phyloP scores from a whole-genome alignment of 2,888 invertebrate genomes.

The Rhimphoctona megacephalus region DNA sequence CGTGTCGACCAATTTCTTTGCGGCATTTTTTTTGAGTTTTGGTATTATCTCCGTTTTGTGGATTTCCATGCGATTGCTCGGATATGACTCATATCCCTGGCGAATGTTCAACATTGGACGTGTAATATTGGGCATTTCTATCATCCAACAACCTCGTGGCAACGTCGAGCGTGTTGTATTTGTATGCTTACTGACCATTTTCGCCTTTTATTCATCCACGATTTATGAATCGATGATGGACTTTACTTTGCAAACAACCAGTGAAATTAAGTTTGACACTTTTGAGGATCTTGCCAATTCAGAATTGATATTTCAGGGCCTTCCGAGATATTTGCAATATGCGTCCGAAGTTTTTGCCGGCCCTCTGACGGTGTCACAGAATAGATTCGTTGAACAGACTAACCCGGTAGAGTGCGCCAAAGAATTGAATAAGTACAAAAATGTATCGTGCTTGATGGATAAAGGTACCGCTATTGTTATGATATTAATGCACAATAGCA shows the following conservation, averaged over 20 bases:
- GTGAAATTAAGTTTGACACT: slow-evolving; percentile 34
- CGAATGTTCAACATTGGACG: slow-evolving; percentile 36
- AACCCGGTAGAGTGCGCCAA: slow-evolving; percentile 6
- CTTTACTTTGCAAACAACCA: slow-evolving; percentile 22
- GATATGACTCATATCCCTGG: slow-evolving; percentile 22
- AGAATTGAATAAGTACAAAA: slow-evolving; percentile 27
- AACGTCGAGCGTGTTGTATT: slow-evolving; percentile 60
- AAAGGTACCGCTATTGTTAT: neutral
- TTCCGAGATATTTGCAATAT: slow-evolving; percentile 17
- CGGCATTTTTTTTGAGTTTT: slow-evolving; percentile 20
- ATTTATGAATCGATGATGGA: slow-evolving; percentile 64
- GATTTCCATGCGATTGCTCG: neutral
- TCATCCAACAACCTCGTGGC: slow-evolving; percentile 25
- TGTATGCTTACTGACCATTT: slow-evolving; percentile 19
- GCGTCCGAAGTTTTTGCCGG: neutral
- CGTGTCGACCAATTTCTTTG: neutral
- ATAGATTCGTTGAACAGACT: slow-evolving; percentile 37
- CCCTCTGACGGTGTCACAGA: neutral
- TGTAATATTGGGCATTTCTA: slow-evolving; percentile 31
- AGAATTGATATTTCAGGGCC: slow-evolving; percentile 46
- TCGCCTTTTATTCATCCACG: slow-evolving; percentile 2
- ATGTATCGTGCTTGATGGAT: slow-evolving; percentile 48
- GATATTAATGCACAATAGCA: neutral
- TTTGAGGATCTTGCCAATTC: slow-evolving; percentile 64
- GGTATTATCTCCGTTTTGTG: neutral